phyloP scores from a whole-genome alignment of 2,888 invertebrate genomes.

The Morpho achilles region DNA sequence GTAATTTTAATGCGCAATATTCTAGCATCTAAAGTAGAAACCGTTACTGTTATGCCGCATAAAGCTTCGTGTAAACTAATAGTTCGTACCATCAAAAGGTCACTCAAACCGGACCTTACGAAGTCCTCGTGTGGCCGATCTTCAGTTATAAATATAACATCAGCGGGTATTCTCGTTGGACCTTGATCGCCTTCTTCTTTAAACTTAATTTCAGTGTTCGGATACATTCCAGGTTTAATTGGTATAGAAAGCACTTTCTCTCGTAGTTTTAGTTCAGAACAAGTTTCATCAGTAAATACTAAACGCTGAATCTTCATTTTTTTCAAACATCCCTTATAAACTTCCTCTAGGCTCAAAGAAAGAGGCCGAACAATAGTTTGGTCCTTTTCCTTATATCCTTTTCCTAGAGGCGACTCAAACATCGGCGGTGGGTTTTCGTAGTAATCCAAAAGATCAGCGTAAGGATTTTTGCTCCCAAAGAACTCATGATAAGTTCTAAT shows the following conservation, averaged over 20 bases:
- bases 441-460: conserved; percentile 85
- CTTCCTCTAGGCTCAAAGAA: conserved; percentile 73
- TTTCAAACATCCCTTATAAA: conserved; percentile 87
- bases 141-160: conserved; percentile 86
- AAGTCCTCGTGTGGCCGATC: conserved; percentile 85
- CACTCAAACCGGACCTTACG: conserved; percentile 80
- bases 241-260: conserved; percentile 88
- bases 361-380: conserved; percentile 68
- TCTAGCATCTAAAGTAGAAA: conserved; percentile 85
- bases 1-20: conserved; percentile 83
- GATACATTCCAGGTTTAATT: conserved; percentile 86
- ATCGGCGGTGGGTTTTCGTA: conserved; percentile 81
- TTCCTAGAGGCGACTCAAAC: conserved; percentile 80
- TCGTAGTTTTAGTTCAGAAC: conserved; percentile 79
- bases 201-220: conserved; percentile 86
- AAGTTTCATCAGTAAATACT: conserved; percentile 82
- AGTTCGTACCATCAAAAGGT: conserved; percentile 81
- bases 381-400: conserved; percentile 82
- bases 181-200: conserved; percentile 90
- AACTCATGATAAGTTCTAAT: conserved; percentile 87
- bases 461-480: conserved; percentile 91
- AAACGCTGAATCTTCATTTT: conserved; percentile 89
- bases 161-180: conserved; percentile 85
- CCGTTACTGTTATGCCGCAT: conserved; percentile 82
- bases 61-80: conserved; percentile 85